A percentile compares a stretch with the other conserved stretches of the same genome.
Conservation (phyloP, 2,113 vertebrate species). For the Semnornis frantzii region DNA sequence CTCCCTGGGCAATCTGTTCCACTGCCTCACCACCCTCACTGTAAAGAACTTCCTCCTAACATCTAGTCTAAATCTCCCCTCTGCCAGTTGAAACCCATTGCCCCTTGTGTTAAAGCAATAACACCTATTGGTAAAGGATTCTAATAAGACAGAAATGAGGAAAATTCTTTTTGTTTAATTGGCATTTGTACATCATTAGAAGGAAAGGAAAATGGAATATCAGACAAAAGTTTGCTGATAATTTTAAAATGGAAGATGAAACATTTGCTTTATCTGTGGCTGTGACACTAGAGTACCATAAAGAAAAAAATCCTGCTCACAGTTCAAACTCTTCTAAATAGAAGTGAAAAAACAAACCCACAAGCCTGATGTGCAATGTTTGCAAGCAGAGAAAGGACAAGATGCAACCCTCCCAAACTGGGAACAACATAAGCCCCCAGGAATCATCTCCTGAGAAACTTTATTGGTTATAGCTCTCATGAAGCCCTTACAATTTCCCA, state of each 20-base stretch:
- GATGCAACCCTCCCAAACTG: background rate
- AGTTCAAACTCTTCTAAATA: background rate
- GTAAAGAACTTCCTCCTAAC: too few relatives aligned
- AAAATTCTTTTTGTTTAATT: background rate
- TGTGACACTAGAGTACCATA: background rate
- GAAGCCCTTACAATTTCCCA: constrained; percentile 25
- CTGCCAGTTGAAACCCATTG: too few relatives aligned
- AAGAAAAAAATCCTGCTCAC: background rate
- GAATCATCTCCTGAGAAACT: constrained; percentile 8
- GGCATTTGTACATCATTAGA: background rate
- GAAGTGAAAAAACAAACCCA: background rate
- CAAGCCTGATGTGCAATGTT: background rate
- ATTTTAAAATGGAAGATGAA: background rate
- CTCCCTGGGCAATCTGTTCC: too few relatives aligned
- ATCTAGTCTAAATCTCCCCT: too few relatives aligned
- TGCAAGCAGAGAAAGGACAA: background rate
- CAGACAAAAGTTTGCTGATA: background rate
- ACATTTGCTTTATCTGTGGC: background rate
- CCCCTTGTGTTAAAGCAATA: background rate
- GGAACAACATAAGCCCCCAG: background rate
- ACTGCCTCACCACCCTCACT: too few relatives aligned
- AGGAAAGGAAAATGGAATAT: background rate
- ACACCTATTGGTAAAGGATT: background rate
- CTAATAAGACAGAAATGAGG: background rate
- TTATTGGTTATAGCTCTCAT: constrained; percentile 14